Percentiles rank a stretch among this genome's conserved stretches.
Conservation (phyloP, 2,113 vertebrate species). For the Cavia porcellus region DNA sequence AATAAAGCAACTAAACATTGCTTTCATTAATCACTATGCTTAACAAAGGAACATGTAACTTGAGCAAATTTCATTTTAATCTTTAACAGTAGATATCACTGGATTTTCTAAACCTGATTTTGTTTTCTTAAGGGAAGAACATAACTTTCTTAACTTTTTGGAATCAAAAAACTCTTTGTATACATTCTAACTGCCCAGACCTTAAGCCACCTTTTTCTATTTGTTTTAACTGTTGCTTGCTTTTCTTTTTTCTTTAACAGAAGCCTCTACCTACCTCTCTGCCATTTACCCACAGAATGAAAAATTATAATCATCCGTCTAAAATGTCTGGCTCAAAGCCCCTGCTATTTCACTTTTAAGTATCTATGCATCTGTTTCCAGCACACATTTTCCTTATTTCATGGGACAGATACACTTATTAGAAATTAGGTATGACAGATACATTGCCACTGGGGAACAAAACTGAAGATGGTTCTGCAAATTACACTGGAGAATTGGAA, state of each 20-base stretch:
- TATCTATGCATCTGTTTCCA: conserved; percentile 4
- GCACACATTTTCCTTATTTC: conserved; percentile 38
- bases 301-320: background rate
- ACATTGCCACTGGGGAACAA: conserved; percentile 24
- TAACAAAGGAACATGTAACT: background rate
- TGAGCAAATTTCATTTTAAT: conserved; percentile 43
- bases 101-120: background rate
- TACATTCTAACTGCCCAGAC: background rate
- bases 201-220: background rate
- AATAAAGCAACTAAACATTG: background rate
- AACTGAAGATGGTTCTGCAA: conserved; percentile 58
- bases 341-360: conserved; percentile 39
- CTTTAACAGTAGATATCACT: conserved; percentile 17
- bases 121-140: background rate
- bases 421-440: conserved; percentile 45
- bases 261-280: background rate
- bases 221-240: background rate
- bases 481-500: conserved; percentile 66
- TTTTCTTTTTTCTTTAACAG: conserved; percentile 1
- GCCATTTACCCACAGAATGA: background rate
- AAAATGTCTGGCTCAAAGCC: conserved; percentile 25
- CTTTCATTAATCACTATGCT: background rate
- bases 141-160: conserved; percentile 7
- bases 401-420: conserved; percentile 11
- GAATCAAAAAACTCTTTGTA: background rate